Evolutionary conservation across 2,888 invertebrate species (phyloP), one percentile per base, ranked within the genome.

Genomic region (Strigamia maritima): DNA sequence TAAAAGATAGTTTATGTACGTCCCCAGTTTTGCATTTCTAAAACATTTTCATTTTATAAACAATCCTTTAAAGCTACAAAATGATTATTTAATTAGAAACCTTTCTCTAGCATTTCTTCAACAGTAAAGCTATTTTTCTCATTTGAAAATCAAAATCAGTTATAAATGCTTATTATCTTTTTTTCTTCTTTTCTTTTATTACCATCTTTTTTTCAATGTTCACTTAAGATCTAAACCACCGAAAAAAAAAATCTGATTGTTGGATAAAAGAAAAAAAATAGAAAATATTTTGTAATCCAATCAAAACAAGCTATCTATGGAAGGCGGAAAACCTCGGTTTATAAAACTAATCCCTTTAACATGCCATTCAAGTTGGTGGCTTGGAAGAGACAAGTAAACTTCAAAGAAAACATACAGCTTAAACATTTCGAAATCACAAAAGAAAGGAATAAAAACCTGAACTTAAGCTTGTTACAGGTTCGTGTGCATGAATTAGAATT

Each of bases 271-370:
- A 49, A 6, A 19, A 49, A 16, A 49, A 49, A 49, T 10, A 49
- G 19, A 49, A 49, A 49, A 49, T 65, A 24, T 65, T 24, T 65
- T 24, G 22, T 65, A 65, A 65, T 65, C 60, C 60, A 65, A 65
- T 65, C 60, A 65, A 65, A 65, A 65, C 60, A 65, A 65, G 19
- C 60, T n/a, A 12, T 22, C 10, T 19, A 24, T 65, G 60, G 60
- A 65, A 65, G 24, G 19, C 60, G 60, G 60, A 65, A 24, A 65
- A 65, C 60, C 60, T 22, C 19, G 60, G 19, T 65, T 19, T 65
- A 65, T 19, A 65, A 65, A 65, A 65, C 60, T 65, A 65, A 65
- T 65, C 60, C 60, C 60, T 65, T 65, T 65, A 65, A 65, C 60
- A 65, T 65, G 60, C 60, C 60, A 65, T 65, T 19, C 60, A 65